Evolutionary conservation across 2,113 vertebrate species (phyloP).

Genomic region (Helogale parvula): DNA sequence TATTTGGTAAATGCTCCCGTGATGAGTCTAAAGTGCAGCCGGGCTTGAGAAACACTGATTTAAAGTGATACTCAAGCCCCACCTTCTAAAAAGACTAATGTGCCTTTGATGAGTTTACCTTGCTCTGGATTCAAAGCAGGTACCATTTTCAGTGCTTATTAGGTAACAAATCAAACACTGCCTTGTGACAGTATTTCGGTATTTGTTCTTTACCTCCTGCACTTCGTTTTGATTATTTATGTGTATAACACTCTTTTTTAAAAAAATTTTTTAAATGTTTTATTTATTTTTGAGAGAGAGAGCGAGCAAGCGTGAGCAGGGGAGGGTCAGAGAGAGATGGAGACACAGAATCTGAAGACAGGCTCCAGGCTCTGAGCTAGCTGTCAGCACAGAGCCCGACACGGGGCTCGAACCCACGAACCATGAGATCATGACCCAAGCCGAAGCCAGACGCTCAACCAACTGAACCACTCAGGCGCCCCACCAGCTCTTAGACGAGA

Average conservation of each 20-base stretch:
- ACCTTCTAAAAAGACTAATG: neutral
- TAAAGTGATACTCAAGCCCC: neutral
- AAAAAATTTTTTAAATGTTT: no score
- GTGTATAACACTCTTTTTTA: no score
- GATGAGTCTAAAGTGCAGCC: neutral
- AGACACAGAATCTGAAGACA: no score
- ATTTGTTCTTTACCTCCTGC: neutral
- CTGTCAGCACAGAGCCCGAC: no score
- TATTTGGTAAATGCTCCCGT: neutral
- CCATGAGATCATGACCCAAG: no score
- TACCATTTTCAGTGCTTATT: neutral
- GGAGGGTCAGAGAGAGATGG: no score
- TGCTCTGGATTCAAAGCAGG: constrained; percentile 26
- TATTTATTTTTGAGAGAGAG: no score
- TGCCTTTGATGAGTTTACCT: neutral
- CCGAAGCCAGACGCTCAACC: no score
- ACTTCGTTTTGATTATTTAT: neutral
- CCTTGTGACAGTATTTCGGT: neutral
- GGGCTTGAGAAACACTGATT: neutral
- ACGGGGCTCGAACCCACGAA: no score
- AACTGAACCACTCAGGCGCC: no score
- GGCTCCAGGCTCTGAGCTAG: no score
- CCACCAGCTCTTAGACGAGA: neutral
- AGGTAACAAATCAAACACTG: neutral
- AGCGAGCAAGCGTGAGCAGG: no score